Percentiles rank a stretch among this genome's conserved stretches.
Evolutionary conservation across 1,140 invertebrate genomes (phyloP).

Genomic region (Hyphantria cunea): DNA sequence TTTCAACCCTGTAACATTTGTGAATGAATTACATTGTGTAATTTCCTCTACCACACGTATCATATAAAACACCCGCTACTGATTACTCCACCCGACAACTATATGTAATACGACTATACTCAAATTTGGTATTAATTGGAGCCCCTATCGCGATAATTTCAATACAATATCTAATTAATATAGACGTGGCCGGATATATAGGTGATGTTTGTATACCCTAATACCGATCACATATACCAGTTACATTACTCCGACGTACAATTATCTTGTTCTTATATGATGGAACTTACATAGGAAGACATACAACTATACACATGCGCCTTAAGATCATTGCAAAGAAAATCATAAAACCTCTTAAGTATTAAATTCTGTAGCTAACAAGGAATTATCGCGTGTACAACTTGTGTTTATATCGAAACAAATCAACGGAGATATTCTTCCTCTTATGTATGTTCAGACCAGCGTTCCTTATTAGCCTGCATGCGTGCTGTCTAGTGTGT

Average conservation of each 20-base stretch:
- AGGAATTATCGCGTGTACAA: not conserved
- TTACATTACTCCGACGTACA: slow-evolving; percentile 58
- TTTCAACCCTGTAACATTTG: slow-evolving; percentile 49
- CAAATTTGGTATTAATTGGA: slow-evolving; percentile 57
- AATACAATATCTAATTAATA: slow-evolving; percentile 64
- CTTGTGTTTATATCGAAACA: slow-evolving; percentile 14
- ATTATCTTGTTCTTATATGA: slow-evolving; percentile 59
- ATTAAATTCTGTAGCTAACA: slow-evolving; percentile 34
- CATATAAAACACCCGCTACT: slow-evolving; percentile 67
- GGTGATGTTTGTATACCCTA: slow-evolving; percentile 60
- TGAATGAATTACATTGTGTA: slow-evolving; percentile 33
- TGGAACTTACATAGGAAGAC: slow-evolving; percentile 80
- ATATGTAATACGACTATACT: slow-evolving; percentile 55
- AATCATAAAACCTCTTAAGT: slow-evolving; percentile 30
- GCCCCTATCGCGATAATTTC: slow-evolving; percentile 59
- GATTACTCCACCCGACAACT: slow-evolving; percentile 51
- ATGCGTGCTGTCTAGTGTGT: too few relatives aligned
- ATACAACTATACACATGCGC: slow-evolving; percentile 71
- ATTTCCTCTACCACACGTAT: slow-evolving; percentile 62
- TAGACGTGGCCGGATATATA: slow-evolving; percentile 67
- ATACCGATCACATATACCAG: slow-evolving; percentile 57
- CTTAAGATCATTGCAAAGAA: slow-evolving; percentile 43
- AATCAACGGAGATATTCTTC: slow-evolving; percentile 9
- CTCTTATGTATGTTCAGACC: too few relatives aligned
- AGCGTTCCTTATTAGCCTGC: too few relatives aligned